These are phyloP conservation scores for Condylostylus longicornis DNA, from an alignment of 1,140 invertebrate genomes.

Conservation along the genomic window DNA sequence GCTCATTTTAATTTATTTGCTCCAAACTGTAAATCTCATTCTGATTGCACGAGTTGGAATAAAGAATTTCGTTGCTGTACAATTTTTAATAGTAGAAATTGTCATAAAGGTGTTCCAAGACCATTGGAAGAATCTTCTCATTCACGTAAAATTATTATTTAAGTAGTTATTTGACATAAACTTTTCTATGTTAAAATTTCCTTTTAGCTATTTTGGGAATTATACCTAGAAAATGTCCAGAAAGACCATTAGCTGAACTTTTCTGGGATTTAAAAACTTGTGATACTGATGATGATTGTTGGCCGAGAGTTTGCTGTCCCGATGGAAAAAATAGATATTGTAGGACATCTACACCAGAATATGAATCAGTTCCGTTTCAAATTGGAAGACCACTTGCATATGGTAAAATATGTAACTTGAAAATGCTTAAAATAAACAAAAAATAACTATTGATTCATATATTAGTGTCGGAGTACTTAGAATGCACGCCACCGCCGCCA, in stretches of 20 bases:
- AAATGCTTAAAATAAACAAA: background rate
- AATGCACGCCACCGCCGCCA: slow-evolving; percentile 52
- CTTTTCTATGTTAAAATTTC: slow-evolving; percentile 2
- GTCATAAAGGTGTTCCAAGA: slow-evolving; percentile 39
- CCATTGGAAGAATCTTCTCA: slow-evolving; percentile 37
- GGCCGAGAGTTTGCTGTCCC: slow-evolving; percentile 53
- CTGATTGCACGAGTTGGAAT: slow-evolving; percentile 36
- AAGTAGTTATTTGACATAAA: slow-evolving; percentile 1
- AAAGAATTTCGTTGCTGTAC: slow-evolving; percentile 40
- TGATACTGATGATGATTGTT: slow-evolving; percentile 46
- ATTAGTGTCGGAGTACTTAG: slow-evolving; percentile 45
- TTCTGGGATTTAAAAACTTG: slow-evolving; percentile 49
- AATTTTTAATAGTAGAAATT: slow-evolving; percentile 33
- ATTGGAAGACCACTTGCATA: slow-evolving; percentile 32
- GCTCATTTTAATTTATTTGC: slow-evolving; percentile 36
- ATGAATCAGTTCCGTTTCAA: slow-evolving; percentile 42
- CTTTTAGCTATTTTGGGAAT: slow-evolving; percentile 44
- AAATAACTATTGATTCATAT: slow-evolving; percentile 9
- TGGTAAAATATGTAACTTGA: slow-evolving; percentile 25
- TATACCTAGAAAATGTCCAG: slow-evolving; percentile 46
- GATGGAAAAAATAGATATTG: slow-evolving; percentile 47
- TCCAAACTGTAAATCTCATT: slow-evolving; percentile 37
- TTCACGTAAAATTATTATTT: slow-evolving; percentile 35
- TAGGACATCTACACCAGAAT: slow-evolving; percentile 43
- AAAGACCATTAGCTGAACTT: slow-evolving; percentile 44